Evolutionary conservation across 2,888 invertebrate genomes (phyloP).

Genomic region (Noctua pronuba): DNA sequence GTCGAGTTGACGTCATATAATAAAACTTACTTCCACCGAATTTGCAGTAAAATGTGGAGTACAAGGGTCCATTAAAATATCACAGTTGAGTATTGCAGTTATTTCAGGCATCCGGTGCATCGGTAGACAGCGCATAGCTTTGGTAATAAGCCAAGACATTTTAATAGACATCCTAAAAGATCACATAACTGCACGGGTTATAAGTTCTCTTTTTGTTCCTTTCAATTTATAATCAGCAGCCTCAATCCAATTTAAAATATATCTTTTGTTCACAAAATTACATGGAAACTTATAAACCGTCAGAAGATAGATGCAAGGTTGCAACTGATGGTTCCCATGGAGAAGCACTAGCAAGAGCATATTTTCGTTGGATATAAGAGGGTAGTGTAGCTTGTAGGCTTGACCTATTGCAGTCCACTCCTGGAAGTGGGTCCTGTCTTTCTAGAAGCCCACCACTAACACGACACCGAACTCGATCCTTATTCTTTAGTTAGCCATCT

Average conservation of each 20-base stretch:
- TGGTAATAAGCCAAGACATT: constrained; percentile 16
- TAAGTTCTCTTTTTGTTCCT: not conserved
- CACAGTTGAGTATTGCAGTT: not conserved
- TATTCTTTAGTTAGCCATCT: not conserved
- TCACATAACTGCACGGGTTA: not conserved
- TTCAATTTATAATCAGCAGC: not conserved
- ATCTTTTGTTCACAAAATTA: not conserved
- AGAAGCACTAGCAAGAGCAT: not conserved
- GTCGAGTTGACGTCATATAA: constrained; percentile 44
- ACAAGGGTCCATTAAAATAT: constrained; percentile 25
- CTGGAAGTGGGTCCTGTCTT: not conserved
- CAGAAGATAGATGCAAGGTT: not conserved
- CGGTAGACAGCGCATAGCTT: not conserved
- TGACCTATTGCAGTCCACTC: not conserved
- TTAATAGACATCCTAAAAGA: not conserved
- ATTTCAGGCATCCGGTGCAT: not conserved
- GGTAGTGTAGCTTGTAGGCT: not conserved
- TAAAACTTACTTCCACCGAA: constrained; percentile 37
- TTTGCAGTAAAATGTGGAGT: not conserved
- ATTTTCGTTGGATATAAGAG: not conserved
- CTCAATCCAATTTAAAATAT: not conserved
- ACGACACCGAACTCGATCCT: too few species aligned
- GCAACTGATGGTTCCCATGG: not conserved
- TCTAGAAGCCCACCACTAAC: not conserved
- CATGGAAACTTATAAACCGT: not conserved